These are phyloP conservation scores for Orthosia gothica DNA, from an alignment of 2,888 invertebrate genomes.

Conservation along the genomic window DNA sequence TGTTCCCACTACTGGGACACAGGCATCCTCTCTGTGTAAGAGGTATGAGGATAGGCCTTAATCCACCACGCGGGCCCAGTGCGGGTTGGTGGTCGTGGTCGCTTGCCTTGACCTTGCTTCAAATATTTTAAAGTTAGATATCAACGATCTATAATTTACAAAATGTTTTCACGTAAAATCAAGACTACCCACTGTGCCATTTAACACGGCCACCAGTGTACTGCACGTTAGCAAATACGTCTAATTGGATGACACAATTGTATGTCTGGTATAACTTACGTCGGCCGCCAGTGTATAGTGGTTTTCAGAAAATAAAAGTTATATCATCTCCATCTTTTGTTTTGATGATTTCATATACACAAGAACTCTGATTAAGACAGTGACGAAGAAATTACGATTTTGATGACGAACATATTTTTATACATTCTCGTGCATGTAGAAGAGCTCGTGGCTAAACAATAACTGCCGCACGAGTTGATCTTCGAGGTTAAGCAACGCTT, in stretches of 20 bases:
- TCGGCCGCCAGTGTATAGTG: constrained; percentile 11
- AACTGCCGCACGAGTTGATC: background rate
- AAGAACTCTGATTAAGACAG: background rate
- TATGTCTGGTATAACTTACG: constrained; percentile 36
- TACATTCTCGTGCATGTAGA: too few relatives aligned
- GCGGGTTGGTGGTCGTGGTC: too few relatives aligned
- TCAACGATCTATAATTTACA: too few relatives aligned
- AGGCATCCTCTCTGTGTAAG: too few relatives aligned
- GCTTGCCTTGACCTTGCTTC: too few relatives aligned
- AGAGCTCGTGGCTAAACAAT: too few relatives aligned
- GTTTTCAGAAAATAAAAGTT: constrained; percentile 35
- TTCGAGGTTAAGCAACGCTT: background rate
- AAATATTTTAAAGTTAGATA: too few relatives aligned
- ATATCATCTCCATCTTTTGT: background rate
- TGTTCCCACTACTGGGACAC: too few relatives aligned
- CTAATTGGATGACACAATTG: constrained; percentile 56
- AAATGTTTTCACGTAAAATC: background rate
- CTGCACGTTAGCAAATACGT: constrained; percentile 21
- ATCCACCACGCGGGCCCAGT: too few relatives aligned
- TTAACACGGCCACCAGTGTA: constrained; percentile 34
- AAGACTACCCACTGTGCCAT: constrained; percentile 13
- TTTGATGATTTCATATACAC: constrained; percentile 21
- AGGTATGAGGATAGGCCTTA: too few relatives aligned
- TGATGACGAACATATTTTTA: background rate
- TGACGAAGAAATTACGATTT: background rate